A percentile compares a stretch with the other conserved stretches of the same genome.
phyloP scores from a whole-genome alignment of 2,797 vertebrate genomes.

The Sebastes itinus region DNA sequence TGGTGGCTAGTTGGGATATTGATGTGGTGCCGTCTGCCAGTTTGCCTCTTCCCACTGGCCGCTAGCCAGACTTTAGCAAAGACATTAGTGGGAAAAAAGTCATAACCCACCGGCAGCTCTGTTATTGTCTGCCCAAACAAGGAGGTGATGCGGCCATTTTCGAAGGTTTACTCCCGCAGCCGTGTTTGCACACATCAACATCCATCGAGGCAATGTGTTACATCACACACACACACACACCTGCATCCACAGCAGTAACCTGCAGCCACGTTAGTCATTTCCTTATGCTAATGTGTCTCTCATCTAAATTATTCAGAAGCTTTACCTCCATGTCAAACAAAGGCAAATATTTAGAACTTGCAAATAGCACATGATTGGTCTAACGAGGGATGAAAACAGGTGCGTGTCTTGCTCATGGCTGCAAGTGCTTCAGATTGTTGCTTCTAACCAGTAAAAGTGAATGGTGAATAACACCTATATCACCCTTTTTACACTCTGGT shows the following conservation, averaged over 20 bases:
- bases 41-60: conserved; percentile 71
- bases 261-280: conserved; percentile 52
- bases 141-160: conserved; percentile 41
- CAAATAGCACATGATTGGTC: conserved; percentile 40
- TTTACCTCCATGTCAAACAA: conserved; percentile 55
- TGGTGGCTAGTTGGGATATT: conserved; percentile 81
- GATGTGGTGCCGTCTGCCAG: conserved; percentile 79
- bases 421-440: not conserved
- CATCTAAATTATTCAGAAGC: conserved; percentile 52
- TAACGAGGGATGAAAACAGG: conserved; percentile 29
- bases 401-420: not conserved
- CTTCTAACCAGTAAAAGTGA: not conserved
- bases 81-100: conserved; percentile 75
- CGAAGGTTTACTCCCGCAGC: conserved; percentile 33
- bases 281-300: conserved; percentile 47
- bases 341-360: conserved; percentile 56
- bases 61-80: conserved; percentile 72
- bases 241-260: conserved; percentile 38
- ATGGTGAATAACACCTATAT: not conserved
- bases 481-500: not conserved
- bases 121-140: conserved; percentile 56
- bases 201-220: conserved; percentile 27
- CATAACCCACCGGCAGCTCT: conserved; percentile 59
- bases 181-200: conserved; percentile 43
- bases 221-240: conserved; percentile 26